A percentile compares a stretch with the other conserved stretches of the same genome.
Evolutionary conservation across 2,888 invertebrate genomes (phyloP).

Genomic region (Lampropteryx suffumata): DNA sequence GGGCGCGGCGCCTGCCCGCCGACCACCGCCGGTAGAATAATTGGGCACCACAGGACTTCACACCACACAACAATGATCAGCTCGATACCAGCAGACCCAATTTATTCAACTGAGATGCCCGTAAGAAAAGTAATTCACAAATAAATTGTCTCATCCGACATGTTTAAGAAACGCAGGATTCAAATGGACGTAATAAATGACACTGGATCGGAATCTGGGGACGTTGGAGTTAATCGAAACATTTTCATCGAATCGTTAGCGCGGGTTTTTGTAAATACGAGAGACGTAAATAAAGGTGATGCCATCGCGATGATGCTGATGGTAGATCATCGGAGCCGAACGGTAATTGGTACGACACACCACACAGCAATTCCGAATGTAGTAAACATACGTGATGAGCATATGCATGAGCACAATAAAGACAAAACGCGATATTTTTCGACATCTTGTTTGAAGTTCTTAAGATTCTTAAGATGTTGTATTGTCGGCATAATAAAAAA

Average conservation of each 20-base stretch:
- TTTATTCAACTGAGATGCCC: constrained; percentile 38
- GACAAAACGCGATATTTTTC: constrained; percentile 12
- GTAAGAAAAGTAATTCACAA: constrained; percentile 48
- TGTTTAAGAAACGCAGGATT: constrained; percentile 53
- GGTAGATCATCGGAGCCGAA: constrained; percentile 18
- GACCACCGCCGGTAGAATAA: constrained; percentile 77
- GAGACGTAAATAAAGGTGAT: constrained; percentile 18
- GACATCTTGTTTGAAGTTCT: too few relatives aligned
- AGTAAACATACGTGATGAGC: constrained; percentile 26
- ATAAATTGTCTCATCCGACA: constrained; percentile 57
- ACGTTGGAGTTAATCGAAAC: constrained; percentile 52
- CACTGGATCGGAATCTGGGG: constrained; percentile 56
- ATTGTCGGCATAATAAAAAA: too few relatives aligned
- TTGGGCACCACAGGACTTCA: constrained; percentile 81
- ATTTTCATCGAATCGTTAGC: constrained; percentile 46
- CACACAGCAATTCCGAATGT: constrained; percentile 23
- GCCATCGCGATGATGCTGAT: constrained; percentile 18
- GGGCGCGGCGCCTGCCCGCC: constrained; percentile 73
- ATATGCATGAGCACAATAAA: constrained; percentile 13
- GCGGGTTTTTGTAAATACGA: constrained; percentile 16
- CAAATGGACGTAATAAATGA: constrained; percentile 63
- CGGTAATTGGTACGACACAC: constrained; percentile 31
- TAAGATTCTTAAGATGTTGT: too few relatives aligned
- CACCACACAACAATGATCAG: constrained; percentile 61
- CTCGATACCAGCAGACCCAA: constrained; percentile 34